Base-by-base conservation (phyloP, 2,797 vertebrate species). In the Orestias chungarensis region DNA sequence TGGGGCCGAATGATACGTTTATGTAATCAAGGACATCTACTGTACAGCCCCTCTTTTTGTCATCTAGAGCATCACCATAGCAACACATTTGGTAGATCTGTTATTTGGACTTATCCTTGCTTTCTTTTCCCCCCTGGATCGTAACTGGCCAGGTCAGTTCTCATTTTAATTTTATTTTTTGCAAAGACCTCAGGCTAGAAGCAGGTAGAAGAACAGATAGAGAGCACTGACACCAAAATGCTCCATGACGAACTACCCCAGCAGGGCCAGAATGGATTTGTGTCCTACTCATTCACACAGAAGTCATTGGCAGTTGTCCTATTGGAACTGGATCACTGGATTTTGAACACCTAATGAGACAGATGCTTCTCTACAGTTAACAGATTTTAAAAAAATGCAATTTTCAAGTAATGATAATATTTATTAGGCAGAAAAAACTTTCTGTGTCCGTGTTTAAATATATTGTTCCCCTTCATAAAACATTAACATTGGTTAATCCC, bases 21-120 rank as follows among this genome's bases (percentile, higher is more conserved):
- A 93, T 75, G 80, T 92, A 93, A 92, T 89, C 90, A 93, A 92
- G 92, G 90, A 92, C 87, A 82, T 89, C 83, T 88, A 91, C 89
- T 89, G 87, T 92, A 91, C 81, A 88, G 83, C 66, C 74, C 68
- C 84, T 87, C 75, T 74, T 68, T 61, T 74, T 70, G 66, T 66
- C 75, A 89, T 86, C 82, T 82, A 47, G 2, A 81, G 68, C 73
- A 80, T 92, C 79, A 78, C 81, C 78, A 87, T 79, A 67, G 81
- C 79, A 90, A 88, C 87, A 80, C 52, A 52, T 23, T 29, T 78
- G 66, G 49, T 52, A 71, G 44, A 66, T 83, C 44, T 86, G 42
- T 83, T 70, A 54, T 6, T 61, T 20, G 44, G 62, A 79, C 62
- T 54, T 78, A 52, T 76, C 50, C 50, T 43, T 5, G 27, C 8